Evolutionary conservation across 2,113 vertebrate genomes (phyloP), one percentile per base, ranked within the genome.

Genomic region (Mormyrus lacerda): DNA sequence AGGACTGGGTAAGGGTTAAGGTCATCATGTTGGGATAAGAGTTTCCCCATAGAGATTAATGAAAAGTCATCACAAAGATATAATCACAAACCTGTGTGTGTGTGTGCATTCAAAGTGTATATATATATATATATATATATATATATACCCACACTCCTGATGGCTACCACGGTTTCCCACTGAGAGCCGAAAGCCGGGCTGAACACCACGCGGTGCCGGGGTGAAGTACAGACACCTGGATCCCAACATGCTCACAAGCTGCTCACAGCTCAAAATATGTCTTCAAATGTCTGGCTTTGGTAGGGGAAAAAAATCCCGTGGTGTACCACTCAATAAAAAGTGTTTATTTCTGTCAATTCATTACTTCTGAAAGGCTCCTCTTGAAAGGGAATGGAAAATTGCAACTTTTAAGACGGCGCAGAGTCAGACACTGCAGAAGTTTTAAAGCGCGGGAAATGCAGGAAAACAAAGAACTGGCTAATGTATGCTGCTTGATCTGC

Each of bases 401-500:
- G 76, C 51, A 53, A 84, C 76, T 89, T 58, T 89, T 84, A 79
- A 89, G 79, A 85, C 11, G 44, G 39, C 76, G 24, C 76, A 7
- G 39, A 89, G 48, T 88, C 58, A 88, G 42, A 58, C 44, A 5
- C 58, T 39, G 58, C 17, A 69, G 44, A 65, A 87, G 55, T 87
- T 65, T 65, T 87, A 65, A 87, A 87, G 87, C 6, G 10, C 15
- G 10, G 79, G 79, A 58, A 85, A 89, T 53, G 27, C 48, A 0
- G 11, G n/a, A 53, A 83, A 85, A 89, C 76, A 89, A 85, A 89
- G 79, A 17, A 85, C 4, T 1, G 9, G 79, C 50, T 84, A 84
- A 89, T 85, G 51, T 27, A 58, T 89, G 79, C 55, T 88, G 89
- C 94, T 93, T 95, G 93, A 95, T 95, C 93, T 94, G 87, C 89